A percentile compares a stretch with the other conserved stretches of the same genome.
Conservation (phyloP, 2,888 invertebrate genomes). For the Pasiphila rectangulata region DNA sequence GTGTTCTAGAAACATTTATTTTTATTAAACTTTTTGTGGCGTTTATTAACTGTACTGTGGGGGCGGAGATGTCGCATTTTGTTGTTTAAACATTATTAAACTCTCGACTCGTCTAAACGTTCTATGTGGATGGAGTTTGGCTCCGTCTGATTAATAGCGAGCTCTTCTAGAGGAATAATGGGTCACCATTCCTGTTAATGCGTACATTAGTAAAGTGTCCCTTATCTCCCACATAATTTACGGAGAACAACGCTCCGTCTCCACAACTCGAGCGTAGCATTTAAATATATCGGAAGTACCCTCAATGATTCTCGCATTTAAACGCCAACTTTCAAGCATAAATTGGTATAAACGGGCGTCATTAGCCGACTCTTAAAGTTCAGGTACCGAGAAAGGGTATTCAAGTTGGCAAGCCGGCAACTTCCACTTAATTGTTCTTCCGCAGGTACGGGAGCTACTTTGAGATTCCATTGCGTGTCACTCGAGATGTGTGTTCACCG, state of each 20-base stretch:
- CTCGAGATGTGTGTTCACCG: too few species aligned
- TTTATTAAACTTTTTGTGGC: constrained; percentile 29
- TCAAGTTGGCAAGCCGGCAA: constrained; percentile 39
- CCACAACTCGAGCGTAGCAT: constrained; percentile 27
- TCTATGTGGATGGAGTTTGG: too few species aligned
- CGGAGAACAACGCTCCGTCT: constrained; percentile 21
- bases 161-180: too few species aligned
- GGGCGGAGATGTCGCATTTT: too few species aligned
- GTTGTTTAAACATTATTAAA: too few species aligned
- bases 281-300: constrained; percentile 34
- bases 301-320: constrained; percentile 30
- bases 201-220: background rate
- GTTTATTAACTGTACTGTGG: constrained; percentile 31
- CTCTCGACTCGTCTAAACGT: too few species aligned
- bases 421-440: constrained; percentile 43
- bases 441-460: too few species aligned
- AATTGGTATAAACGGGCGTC: constrained; percentile 47
- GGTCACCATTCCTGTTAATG: background rate
- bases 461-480: too few species aligned
- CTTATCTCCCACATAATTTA: constrained; percentile 12
- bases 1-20: constrained; percentile 30
- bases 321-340: constrained; percentile 40
- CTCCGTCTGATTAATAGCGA: too few species aligned
- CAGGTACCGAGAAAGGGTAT: constrained; percentile 40
- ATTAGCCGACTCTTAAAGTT: constrained; percentile 36